Evolutionary conservation across 2,888 invertebrate species (phyloP), one percentile per base, ranked within the genome.

Genomic region (Calliopum simillimum): DNA sequence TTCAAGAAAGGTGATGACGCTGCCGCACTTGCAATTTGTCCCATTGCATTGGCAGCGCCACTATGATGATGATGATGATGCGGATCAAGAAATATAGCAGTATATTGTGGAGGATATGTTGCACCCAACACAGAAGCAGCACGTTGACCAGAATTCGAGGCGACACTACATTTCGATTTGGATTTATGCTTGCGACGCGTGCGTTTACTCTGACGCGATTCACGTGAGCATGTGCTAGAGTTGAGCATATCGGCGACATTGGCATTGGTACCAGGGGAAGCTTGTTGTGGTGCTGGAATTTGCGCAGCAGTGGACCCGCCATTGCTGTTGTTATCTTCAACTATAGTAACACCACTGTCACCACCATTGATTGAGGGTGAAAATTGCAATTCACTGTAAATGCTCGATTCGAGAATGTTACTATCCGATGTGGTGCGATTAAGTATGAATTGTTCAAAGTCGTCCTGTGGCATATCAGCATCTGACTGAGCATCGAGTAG

Each of bases 61-160:
- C 72, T 74, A 70, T 73, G 73, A 62, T 74, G 78, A 73, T 75
- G 77, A 68, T 75, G 77, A 71, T 76, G 77, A 2, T 64, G 68
- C 8, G 73, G 74, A 73, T 85, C 85, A 69, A 85, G 69, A 71
- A 82, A 85, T 68, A 85, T 84, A 68, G 85, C 79, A 5, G 84
- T 80, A 58, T 85, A 85, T 47, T 84, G 84, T 6, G 85, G 85
- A 62, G 83, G 85, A 75, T 81, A 83, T 67, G 79, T 72, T 73
- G 79, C 69, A 0, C 71, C 74, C 69, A 71, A 73, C 8, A 73
- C 62, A 21, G 71, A 67, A 8, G 70, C 69, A 4, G 71, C 61
- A 13, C 19, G 70, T 46, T 41, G 66, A 46, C 44, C 70, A 71
- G 46, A 25, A 41, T 51, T 43, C 4, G 64, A 64, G 13, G 41